Evolutionary conservation across 53 echinoderm and acorn worm species (phyloP), one percentile per base, ranked within the genome.

Genomic region (Antedon mediterranea): DNA sequence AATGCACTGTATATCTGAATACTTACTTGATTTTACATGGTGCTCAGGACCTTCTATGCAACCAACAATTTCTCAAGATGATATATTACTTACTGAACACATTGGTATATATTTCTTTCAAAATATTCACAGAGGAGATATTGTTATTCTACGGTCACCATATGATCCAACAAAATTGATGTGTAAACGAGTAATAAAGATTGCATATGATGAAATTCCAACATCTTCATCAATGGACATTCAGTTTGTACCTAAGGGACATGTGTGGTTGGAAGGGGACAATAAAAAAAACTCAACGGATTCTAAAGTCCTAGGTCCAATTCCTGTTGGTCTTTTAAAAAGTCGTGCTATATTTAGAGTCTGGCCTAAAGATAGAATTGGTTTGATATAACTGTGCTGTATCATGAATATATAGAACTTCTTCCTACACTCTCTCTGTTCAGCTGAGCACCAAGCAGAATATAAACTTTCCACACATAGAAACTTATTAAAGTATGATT

Each of bases 191-290:
- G 94, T 93, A 6, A 44, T 85, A 29, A 87, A 82, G n/a, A 34
- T 85, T 34, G 94, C 90, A 33, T 84, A 86, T 84, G 94, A 93
- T 73, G 81, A 91, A 43, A 75, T 91, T 15, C 90, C 88, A 0
- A 71, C 57, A 32, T 79, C 87, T 3, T 73, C 83, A 23, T 91
- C 88, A 88, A 89, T 75, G 44, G 87, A 81, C 72, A 85, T 78
- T 14, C 75, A 84, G 80, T 84, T 80, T 87, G 88, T 87, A 70
- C 94, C 94, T 0, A 84, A 76, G 81, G 94, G 94, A 73, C 94
- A 94, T 73, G 81, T 94, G 3, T 94, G 94, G 94, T 73, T 94
- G 0, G 89, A 91, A 71, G 94, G 94, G 13, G 94, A 94, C 78
- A 90, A 91, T 78, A 29, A 32, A 0, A 32, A 71, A 0, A 91